Percentiles rank a stretch among this genome's conserved stretches.
Evolutionary conservation across 2,888 invertebrate genomes (phyloP).

Genomic region (Mimachlamys varia): DNA sequence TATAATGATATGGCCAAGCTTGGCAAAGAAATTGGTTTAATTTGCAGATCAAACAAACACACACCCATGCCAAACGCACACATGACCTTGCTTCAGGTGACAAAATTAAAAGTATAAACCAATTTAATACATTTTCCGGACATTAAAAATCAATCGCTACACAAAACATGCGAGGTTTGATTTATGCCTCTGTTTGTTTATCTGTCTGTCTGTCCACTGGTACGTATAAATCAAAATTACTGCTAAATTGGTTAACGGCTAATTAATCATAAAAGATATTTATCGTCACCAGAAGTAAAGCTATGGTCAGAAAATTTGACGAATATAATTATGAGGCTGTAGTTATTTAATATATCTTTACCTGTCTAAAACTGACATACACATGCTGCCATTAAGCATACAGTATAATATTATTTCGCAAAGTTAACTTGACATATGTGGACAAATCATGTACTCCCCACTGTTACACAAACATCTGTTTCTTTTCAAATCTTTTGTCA

Average conservation of each 20-base stretch:
- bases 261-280: neutral
- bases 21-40: conserved; percentile 33
- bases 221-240: neutral
- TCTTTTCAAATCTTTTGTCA: conserved; percentile 2
- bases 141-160: neutral
- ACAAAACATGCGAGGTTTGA: neutral
- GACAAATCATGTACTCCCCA: neutral
- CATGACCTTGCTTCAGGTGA: neutral
- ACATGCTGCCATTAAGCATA: neutral
- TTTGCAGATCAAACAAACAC: conserved; percentile 36
- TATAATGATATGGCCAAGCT: conserved; percentile 16
- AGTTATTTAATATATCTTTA: neutral
- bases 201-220: neutral
- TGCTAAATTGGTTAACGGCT: neutral
- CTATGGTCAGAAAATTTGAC: neutral
- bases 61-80: conserved; percentile 19
- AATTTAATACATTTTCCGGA: neutral
- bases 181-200: neutral
- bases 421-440: neutral
- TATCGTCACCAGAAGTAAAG: neutral
- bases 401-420: neutral
- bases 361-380: neutral
- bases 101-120: conserved; percentile 8
- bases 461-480: neutral
- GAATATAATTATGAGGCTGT: neutral